Base-by-base conservation (phyloP, 2,113 vertebrate species). In the Gymnogyps californianus region DNA sequence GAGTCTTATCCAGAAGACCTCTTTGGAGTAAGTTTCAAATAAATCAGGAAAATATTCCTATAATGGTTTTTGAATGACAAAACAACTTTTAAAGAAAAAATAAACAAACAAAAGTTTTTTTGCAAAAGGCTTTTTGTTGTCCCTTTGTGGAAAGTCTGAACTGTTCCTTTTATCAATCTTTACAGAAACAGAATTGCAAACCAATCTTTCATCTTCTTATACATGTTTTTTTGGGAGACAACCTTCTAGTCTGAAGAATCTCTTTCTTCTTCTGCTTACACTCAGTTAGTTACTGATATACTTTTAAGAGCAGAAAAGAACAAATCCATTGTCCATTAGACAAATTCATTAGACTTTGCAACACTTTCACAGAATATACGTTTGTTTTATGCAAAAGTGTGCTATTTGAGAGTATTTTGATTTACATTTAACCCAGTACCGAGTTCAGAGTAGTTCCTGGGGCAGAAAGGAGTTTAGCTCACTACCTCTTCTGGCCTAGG, bases 51-150 rank as follows among this genome's bases (percentile, higher is more conserved):
- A 66, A 54, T 46, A 82, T 36, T 72, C 29, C 2, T 52, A 4
- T 13, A 34, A 1, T 11, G 2, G 1, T 16, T 83, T 72, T 47
- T 55, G 14, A 24, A 76, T 18, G 6, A 44, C 7, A 28, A 59
- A 85, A 65, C 3, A 65, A 17, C 11, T 29, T 58, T 59, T 28
- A 28, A 64, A 62, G 8, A 47, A 52, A 70, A 89, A 80, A n/a
- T 19, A 62, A 67, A 18, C 14, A 62, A 65, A 34, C 1, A n/a
- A 29, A 32, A 19, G 3, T 55, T 14, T 15, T 24, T 78, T 72
- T 54, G 17, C 19, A 40, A 36, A 67, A 47, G 1, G 0, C 0
- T 46, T 70, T 77, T 40, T 72, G 1, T 18, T 72, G 5, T 3
- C 20, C 66, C 49, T 70, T 38, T 62, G 13, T 64, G 24, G 21